Base-by-base conservation (phyloP, 1,140 invertebrate species). In the Drosophila eugracilis region DNA sequence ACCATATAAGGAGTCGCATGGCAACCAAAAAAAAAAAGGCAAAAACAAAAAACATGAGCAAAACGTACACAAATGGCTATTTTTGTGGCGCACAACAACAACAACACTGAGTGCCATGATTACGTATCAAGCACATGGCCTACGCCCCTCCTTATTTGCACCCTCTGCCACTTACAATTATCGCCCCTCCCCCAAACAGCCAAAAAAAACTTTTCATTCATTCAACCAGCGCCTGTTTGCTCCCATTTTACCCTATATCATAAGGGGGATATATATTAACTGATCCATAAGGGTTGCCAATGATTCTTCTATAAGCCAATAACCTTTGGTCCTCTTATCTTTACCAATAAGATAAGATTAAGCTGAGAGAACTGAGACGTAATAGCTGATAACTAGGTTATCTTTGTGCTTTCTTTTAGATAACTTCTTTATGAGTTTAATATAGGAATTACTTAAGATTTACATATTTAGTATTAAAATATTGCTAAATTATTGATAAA, bases 91-190 rank as follows among this genome's bases (percentile, higher is more conserved):
- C 17, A 28, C 57, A 44, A 60, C n/a, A n/a, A 28, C 49, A 54
- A 21, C 58, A 77, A 73, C 36, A 66, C 53, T 37, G 74, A 48
- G 41, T 60, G 63, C 48, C 55, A 85, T 48, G 45, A 47, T 79
- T 66, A 73, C 78, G 70, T 84, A 84, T 84, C 75, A 84, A 44
- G 47, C 63, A 44, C 55, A 69, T 74, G 71, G 71, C 37, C 60
- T 47, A 32, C 55, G 50, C 69, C 67, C 67, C 54, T 37, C 48
- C 48, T 63, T 47, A 52, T 66, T 70, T 53, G 21, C 71, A 62
- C 60, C 44, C 72, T 55, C n/a, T 30, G 10, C 34, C 14, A 52
- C 3, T 0, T 28, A 41, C 50, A 41, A 39, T 49, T 50, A 59
- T 50, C 12, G 37, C 44, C 67, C 67, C 53, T 4, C 36, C 45